These are phyloP conservation scores for Aphidius ervi DNA, from an alignment of 1,140 invertebrate species.

Conservation along the genomic window DNA sequence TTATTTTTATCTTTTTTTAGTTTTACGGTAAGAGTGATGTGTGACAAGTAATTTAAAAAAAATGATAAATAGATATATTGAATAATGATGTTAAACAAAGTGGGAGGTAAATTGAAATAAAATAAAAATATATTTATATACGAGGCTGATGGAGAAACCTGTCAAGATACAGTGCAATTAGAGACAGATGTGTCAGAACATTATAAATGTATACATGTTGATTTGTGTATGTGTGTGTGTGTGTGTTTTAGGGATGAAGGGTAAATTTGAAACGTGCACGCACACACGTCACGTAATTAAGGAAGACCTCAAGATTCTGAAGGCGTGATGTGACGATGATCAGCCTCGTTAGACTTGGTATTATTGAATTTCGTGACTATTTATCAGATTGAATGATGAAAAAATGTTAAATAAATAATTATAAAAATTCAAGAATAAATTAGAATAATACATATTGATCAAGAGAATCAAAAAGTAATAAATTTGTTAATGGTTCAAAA, in stretches of 20 bases:
- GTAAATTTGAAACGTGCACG: background rate
- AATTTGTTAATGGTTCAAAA: too few species aligned
- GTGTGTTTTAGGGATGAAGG: too few species aligned
- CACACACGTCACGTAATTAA: background rate
- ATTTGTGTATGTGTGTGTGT: background rate
- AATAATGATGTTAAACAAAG: too few species aligned
- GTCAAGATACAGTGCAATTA: slow-evolving; percentile 20
- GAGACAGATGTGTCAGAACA: slow-evolving; percentile 13
- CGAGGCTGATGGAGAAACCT: slow-evolving; percentile 12
- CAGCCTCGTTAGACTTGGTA: slow-evolving; percentile 13
- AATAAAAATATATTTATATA: background rate
- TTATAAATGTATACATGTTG: background rate
- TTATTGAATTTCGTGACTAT: slow-evolving; percentile 19
- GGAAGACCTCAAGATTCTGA: background rate
- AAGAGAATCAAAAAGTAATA: too few species aligned
- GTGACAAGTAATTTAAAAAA: too few species aligned
- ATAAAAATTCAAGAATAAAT: too few species aligned
- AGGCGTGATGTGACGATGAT: slow-evolving; percentile 17
- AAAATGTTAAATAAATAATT: background rate
- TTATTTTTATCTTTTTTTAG: too few species aligned
- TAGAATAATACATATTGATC: too few species aligned
- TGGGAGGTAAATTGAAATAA: background rate
- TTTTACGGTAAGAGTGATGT: too few species aligned
- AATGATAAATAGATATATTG: too few species aligned
- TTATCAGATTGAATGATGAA: slow-evolving; percentile 5